Evolutionary conservation across 2,113 vertebrate species (phyloP).

Genomic region (Gadus macrocephalus): DNA sequence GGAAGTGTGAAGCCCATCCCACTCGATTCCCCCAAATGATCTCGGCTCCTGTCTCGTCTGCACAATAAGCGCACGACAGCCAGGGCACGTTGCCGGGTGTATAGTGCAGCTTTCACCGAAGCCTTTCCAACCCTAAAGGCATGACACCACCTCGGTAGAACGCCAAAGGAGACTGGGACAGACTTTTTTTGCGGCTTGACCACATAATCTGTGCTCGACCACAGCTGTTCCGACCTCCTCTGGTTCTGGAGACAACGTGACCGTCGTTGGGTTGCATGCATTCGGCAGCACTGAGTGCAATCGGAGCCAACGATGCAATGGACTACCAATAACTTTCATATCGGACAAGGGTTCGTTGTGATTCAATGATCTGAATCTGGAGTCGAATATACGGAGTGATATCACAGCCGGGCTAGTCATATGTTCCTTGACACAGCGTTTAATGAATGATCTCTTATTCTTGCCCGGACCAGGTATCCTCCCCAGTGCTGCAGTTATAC

Average conservation of each 20-base stretch:
- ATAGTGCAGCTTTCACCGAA: neutral
- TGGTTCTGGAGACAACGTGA: conserved; percentile 4
- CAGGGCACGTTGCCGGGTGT: conserved; percentile 24
- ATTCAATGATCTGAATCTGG: no score
- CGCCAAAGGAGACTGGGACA: conserved; percentile 53
- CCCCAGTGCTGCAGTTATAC: conserved; percentile 29
- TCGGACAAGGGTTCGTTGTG: no score
- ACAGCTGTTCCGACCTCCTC: conserved; percentile 22
- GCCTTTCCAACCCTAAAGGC: conserved; percentile 33
- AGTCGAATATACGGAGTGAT: no score
- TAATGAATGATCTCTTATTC: conserved; percentile 42
- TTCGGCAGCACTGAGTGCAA: neutral
- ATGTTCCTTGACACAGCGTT: conserved; percentile 19
- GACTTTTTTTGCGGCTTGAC: conserved; percentile 26
- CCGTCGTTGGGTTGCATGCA: conserved; percentile 7
- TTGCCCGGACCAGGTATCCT: conserved; percentile 27
- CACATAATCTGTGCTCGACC: conserved; percentile 25
- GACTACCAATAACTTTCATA: conserved; percentile 25
- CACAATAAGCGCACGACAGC: no score
- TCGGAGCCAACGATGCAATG: neutral
- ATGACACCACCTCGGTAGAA: conserved; percentile 28
- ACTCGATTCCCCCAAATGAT: conserved; percentile 35
- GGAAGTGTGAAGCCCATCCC: conserved; percentile 58
- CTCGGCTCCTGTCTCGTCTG: conserved; percentile 36
- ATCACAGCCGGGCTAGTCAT: no score